Percentiles rank a stretch among this genome's conserved stretches.
Conservation (phyloP, 2,888 invertebrate species). For the Tribolium freemani region DNA sequence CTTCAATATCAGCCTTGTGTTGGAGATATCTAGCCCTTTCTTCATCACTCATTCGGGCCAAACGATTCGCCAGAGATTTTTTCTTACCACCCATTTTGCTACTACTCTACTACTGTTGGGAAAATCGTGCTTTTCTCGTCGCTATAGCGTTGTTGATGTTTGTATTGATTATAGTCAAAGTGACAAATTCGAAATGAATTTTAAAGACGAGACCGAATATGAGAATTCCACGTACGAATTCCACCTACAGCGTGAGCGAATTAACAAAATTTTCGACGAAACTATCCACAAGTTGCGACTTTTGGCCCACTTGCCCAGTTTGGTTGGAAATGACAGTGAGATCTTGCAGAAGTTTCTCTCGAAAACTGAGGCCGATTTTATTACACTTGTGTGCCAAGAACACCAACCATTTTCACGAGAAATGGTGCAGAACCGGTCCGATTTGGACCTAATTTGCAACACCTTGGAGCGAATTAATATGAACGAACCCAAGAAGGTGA, state of each 20-base stretch:
- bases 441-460: constrained; percentile 17
- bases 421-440: constrained; percentile 13
- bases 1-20: constrained; percentile 85
- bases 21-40: constrained; percentile 85
- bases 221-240: constrained; percentile 4
- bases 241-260: constrained; percentile 10
- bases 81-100: constrained; percentile 71
- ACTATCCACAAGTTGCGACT: constrained; percentile 13
- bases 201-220: not conserved
- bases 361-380: constrained; percentile 43
- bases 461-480: constrained; percentile 15
- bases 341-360: constrained; percentile 49
- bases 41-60: constrained; percentile 89
- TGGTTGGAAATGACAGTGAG: constrained; percentile 49
- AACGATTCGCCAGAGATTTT: constrained; percentile 80
- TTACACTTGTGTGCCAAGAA: constrained; percentile 38
- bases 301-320: constrained; percentile 51
- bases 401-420: not conserved
- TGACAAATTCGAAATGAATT: not conserved
- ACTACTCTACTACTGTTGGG: not conserved
- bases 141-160: constrained; percentile 2
- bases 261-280: constrained; percentile 22
- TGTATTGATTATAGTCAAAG: not conserved
- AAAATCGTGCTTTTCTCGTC: not conserved
- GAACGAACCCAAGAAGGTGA: constrained; percentile 9